A percentile compares a stretch with the other conserved stretches of the same genome.
Evolutionary conservation across 2,888 invertebrate genomes (phyloP).

Genomic region (Chydorus sphaericus): DNA sequence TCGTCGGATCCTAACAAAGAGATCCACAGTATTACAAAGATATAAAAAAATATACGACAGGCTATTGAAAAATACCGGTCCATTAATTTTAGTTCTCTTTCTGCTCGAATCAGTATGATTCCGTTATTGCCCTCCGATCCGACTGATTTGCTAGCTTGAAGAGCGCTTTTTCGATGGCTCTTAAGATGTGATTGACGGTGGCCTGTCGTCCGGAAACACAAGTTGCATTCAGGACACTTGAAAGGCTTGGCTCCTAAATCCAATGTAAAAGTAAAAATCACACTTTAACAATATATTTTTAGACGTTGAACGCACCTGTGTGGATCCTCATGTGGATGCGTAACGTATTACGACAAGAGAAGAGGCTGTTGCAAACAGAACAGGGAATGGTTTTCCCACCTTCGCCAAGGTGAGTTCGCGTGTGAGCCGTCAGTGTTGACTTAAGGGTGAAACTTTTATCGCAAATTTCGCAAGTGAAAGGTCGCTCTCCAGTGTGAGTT

Average conservation of each 20-base stretch:
- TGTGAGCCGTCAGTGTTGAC: slow-evolving; percentile 42
- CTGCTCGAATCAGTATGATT: no score
- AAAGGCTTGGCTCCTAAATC: slow-evolving; percentile 69
- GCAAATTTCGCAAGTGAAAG: slow-evolving; percentile 41
- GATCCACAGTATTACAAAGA: no score
- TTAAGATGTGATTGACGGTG: slow-evolving; percentile 46
- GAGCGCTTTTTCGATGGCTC: slow-evolving; percentile 33
- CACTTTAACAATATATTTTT: no score
- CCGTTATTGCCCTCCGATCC: no score
- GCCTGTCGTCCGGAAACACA: slow-evolving; percentile 47
- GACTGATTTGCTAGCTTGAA: neutral
- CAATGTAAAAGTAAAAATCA: no score
- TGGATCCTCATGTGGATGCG: slow-evolving; percentile 46
- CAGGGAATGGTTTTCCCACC: slow-evolving; percentile 24
- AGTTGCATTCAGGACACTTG: slow-evolving; percentile 66
- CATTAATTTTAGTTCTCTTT: no score
- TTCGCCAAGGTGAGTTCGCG: slow-evolving; percentile 39
- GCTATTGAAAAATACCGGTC: no score
- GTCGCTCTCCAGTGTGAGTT: slow-evolving; percentile 42
- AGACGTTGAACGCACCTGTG: no score
- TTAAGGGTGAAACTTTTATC: slow-evolving; percentile 43
- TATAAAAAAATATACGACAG: no score
- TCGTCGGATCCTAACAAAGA: no score
- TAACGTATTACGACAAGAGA: slow-evolving; percentile 31
- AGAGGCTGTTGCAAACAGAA: slow-evolving; percentile 27